phyloP scores from a whole-genome alignment of 2,888 invertebrate genomes.

The Caenorhabditis sp. region DNA sequence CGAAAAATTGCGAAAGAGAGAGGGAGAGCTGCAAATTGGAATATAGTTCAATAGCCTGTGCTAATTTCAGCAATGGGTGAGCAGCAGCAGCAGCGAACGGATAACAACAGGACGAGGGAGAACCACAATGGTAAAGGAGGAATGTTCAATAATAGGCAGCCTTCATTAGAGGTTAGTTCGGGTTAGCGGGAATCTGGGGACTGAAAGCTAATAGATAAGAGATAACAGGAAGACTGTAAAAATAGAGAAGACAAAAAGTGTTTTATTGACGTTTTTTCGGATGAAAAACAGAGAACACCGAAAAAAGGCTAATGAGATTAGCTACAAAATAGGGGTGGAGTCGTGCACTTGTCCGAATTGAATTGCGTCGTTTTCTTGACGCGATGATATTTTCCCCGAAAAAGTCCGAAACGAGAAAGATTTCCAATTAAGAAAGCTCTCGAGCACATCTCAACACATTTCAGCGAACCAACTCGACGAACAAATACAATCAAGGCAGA shows the following conservation, averaged over 20 bases:
- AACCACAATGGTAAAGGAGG: slow-evolving; percentile 35
- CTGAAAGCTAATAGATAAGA: background rate
- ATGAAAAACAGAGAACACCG: slow-evolving; percentile 1
- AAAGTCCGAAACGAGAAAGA: too few species aligned
- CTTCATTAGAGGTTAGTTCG: slow-evolving; percentile 58
- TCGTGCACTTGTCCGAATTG: slow-evolving; percentile 5
- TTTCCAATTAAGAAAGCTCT: slow-evolving; percentile 33
- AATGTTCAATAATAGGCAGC: slow-evolving; percentile 58
- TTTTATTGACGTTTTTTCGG: too few species aligned
- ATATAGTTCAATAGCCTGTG: slow-evolving; percentile 37
- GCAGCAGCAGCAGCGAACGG: slow-evolving; percentile 46
- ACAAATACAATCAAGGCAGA: slow-evolving; percentile 55
- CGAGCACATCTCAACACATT: slow-evolving; percentile 14
- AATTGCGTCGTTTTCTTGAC: slow-evolving; percentile 19
- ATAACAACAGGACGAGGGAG: slow-evolving; percentile 62
- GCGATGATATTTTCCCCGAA: slow-evolving; percentile 21
- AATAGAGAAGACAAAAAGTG: too few species aligned
- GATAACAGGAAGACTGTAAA: background rate
- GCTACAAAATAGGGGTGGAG: slow-evolving; percentile 4
- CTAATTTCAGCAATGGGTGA: slow-evolving; percentile 61
- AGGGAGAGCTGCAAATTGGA: slow-evolving; percentile 29
- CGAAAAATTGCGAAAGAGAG: slow-evolving; percentile 12
- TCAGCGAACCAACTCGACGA: slow-evolving; percentile 53
- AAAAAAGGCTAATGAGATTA: slow-evolving; percentile 13
- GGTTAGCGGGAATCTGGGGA: background rate